Evolutionary conservation across 2,113 vertebrate genomes (phyloP).

Genomic region (Junco hyemalis): DNA sequence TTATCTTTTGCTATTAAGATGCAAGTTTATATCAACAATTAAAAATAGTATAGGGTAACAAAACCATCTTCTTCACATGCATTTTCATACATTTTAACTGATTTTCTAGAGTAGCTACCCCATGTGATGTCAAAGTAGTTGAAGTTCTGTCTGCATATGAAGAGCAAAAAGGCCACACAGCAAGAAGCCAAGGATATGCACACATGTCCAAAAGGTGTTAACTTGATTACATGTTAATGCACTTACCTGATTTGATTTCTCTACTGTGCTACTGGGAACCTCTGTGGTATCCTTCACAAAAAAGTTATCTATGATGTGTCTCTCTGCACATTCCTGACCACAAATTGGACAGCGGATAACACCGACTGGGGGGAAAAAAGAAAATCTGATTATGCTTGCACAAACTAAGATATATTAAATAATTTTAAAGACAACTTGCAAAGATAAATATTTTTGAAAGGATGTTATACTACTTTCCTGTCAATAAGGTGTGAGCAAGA

Average conservation of each 20-base stretch:
- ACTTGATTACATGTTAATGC: constrained; percentile 21
- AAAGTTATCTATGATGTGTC: constrained; percentile 96
- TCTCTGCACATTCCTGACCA: constrained; percentile 94
- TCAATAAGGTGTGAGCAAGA: not conserved
- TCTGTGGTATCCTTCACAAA: constrained; percentile 98
- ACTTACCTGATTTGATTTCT: constrained; percentile 95
- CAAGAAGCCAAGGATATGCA: constrained; percentile 4
- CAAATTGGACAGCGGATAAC: constrained; percentile 95
- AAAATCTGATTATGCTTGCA: not conserved
- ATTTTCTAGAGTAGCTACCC: not conserved
- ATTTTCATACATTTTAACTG: not conserved
- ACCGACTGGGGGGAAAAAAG: constrained; percentile 74
- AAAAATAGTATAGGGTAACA: not conserved
- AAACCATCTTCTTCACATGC: not conserved
- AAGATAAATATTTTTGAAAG: not conserved
- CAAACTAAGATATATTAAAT: not conserved
- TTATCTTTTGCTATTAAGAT: not conserved
- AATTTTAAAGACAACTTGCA: constrained; percentile 21
- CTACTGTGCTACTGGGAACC: constrained; percentile 97
- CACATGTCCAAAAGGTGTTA: not conserved
- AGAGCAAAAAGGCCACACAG: constrained; percentile 16
- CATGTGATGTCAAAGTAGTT: not conserved
- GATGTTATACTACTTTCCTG: not conserved
- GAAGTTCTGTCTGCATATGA: not conserved
- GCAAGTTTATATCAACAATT: not conserved